Percentiles rank a stretch among this genome's conserved stretches.
These are phyloP conservation scores for Falco berigora DNA, from an alignment of 2,797 vertebrate species.

Conservation along the genomic window DNA sequence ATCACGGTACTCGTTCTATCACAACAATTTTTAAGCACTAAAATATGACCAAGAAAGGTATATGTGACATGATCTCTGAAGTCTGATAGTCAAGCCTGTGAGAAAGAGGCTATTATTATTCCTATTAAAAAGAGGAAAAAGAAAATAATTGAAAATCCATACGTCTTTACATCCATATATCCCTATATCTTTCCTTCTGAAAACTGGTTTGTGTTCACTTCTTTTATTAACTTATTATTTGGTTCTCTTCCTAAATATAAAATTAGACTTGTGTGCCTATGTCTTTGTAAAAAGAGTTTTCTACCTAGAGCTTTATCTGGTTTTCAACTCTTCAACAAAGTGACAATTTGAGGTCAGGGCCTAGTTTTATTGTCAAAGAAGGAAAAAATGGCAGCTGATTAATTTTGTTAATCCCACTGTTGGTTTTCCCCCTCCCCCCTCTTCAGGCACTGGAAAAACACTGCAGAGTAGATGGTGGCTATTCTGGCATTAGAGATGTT, in stretches of 20 bases:
- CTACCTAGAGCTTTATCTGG: not conserved
- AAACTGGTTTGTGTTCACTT: not conserved
- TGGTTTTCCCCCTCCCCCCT: not conserved
- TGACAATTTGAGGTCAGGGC: not conserved
- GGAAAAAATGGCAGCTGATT: not conserved
- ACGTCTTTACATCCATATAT: not conserved
- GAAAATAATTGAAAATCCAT: not conserved
- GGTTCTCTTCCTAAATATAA: not conserved
- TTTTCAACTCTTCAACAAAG: constrained; percentile 2
- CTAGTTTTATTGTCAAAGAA: not conserved
- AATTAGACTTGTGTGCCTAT: not conserved
- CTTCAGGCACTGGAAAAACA: constrained; percentile 89
- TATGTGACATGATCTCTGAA: not conserved
- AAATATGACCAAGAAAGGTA: not conserved
- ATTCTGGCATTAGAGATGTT: constrained; percentile 91
- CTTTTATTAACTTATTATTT: not conserved
- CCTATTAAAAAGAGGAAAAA: not conserved
- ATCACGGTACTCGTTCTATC: not conserved
- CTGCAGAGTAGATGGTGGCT: constrained; percentile 90
- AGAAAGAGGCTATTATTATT: not conserved
- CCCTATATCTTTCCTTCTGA: not conserved
- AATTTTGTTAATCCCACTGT: not conserved
- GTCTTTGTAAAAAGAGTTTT: not conserved
- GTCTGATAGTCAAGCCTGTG: not conserved
- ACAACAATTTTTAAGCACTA: not conserved